Base-by-base conservation (phyloP, 2,797 vertebrate genomes). In the Micropoecilia bifurca region DNA sequence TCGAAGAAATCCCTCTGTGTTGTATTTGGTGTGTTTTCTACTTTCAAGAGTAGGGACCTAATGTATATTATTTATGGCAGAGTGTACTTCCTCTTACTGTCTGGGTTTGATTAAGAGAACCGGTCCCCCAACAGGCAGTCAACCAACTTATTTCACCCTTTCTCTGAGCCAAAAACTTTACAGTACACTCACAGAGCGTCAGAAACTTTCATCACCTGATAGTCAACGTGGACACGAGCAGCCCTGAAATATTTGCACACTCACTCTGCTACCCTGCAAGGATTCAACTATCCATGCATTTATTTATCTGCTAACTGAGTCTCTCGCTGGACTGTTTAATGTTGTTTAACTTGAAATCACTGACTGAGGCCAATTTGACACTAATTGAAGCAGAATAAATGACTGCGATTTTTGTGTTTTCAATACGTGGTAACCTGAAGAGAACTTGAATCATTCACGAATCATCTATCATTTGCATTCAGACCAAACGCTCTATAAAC, bases 31-130 rank as follows among this genome's bases (percentile, higher is more conserved):
- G 59, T 76, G 73, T 88, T 92, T 88, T 91, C 77, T 87, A 90
- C 94, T 93, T 91, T 91, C 84, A 84, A 81, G 79, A 80, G 81
- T 81, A 75, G 83, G 88, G 88, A 80, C 82, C 85, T 91, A 81
- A 84, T 84, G 86, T 83, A 89, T 89, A 91, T 78, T 85, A 90
- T 87, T 89, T 82, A 86, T 89, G 85, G 85, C 74, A 76, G 73
- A 80, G 84, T 92, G 89, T 92, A 81, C 81, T 80, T 88, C 82
- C 85, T 92, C 90, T 90, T 89, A 83, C 79, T 77, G 75, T 92
- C 93, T 96, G 92, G 88, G 75, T 92, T 92, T 90, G 83, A 95
- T 96, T 95, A 94, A 85, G 73, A 77, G 33, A 33, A 76, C 69
- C 63, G 80, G 79, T 91, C 79, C 76, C 72, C 33, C 74, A 79